These are phyloP conservation scores for Poliocrania exsul DNA, from an alignment of 2,797 vertebrate genomes.

Conservation along the genomic window DNA sequence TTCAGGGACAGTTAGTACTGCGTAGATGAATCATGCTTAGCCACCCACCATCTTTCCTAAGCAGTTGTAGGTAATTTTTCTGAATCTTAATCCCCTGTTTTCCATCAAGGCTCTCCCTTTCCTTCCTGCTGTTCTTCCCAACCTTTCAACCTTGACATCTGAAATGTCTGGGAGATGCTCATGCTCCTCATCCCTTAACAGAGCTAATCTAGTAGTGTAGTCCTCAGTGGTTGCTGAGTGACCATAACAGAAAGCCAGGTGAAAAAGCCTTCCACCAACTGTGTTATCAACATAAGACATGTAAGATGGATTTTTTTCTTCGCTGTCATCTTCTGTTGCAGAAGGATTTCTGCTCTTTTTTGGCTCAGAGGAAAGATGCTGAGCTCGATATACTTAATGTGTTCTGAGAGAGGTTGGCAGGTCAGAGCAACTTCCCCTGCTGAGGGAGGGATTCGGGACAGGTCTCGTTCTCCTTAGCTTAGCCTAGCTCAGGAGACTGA, in stretches of 20 bases:
- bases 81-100: not conserved
- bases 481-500: not conserved
- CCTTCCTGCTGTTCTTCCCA: not conserved
- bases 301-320: not conserved
- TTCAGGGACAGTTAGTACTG: not conserved
- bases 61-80: not conserved
- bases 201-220: not conserved
- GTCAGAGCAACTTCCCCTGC: not conserved
- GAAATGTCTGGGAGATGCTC: not conserved
- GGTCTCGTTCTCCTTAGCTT: not conserved
- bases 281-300: not conserved
- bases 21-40: not conserved
- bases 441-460: not conserved
- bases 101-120: not conserved
- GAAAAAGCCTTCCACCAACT: not conserved
- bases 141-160: not conserved
- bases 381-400: not conserved
- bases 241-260: not conserved
- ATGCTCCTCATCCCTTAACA: not conserved
- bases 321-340: rapidly evolving
- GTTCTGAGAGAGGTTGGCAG: not conserved
- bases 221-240: not conserved
- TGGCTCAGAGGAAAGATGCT: not conserved
- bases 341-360: not conserved
- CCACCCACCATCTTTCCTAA: not conserved